A percentile compares a stretch with the other conserved stretches of the same genome.
These are phyloP conservation scores for pig (Sus scrofa) DNA, from an alignment of 2,113 vertebrate genomes.

Conservation along the genomic window T2T-Sscrofa CM000812.6:124896501-124897000, in stretches of 20 bases:
- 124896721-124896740: not conserved
- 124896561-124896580: not conserved
- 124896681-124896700: not conserved
- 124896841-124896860: not conserved
- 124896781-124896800: not conserved
- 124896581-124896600: not conserved
- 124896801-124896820: not conserved
- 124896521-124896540: not conserved
- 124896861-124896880: conserved; percentile 3
- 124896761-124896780: not conserved
- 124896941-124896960: not conserved
- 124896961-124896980: not conserved
- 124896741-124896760: not conserved
- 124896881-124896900: not conserved
- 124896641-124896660: not conserved
- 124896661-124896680: conserved; percentile 1
- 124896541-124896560: not conserved
- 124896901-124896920: not conserved
- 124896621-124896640: conserved; percentile 16
- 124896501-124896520: not conserved
- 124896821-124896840: not conserved
- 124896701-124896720: not conserved
- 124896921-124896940: not conserved
- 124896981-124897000: not conserved
- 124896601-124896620: not conserved